A percentile compares a stretch with the other conserved stretches of the same genome.
Conservation (phyloP, 1,140 invertebrate genomes). For the Triops cancriformis region DNA sequence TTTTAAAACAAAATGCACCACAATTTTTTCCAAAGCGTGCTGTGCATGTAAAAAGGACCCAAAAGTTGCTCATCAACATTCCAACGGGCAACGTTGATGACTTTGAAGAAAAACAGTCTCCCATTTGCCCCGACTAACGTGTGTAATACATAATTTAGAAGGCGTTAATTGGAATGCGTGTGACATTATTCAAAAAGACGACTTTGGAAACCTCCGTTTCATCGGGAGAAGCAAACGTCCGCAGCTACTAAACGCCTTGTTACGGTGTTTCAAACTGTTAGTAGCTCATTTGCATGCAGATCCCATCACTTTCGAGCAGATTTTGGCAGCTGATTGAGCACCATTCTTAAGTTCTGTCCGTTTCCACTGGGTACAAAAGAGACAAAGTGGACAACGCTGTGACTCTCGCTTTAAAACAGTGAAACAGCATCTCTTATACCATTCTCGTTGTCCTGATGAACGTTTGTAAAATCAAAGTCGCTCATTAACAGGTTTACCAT, state of each 20-base stretch:
- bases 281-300: not conserved
- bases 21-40: no score
- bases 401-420: no score
- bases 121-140: not conserved
- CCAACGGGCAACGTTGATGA: not conserved
- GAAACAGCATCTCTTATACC: not conserved
- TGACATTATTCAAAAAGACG: not conserved
- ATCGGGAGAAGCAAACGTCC: not conserved
- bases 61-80: not conserved
- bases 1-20: no score
- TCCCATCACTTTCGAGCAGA: not conserved
- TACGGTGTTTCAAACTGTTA: not conserved
- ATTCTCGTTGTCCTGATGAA: not conserved
- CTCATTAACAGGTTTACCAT: not conserved
- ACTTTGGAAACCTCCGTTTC: not conserved
- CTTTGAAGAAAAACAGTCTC: not conserved
- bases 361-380: not conserved
- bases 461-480: not conserved
- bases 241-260: constrained; percentile 1
- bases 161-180: constrained; percentile 9
- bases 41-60: no score
- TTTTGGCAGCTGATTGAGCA: not conserved
- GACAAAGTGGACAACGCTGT: no score
- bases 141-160: not conserved
- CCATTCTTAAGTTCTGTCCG: not conserved